These are phyloP conservation scores for Odontocolon sp. DNA, from an alignment of 2,888 invertebrate species.

Conservation along the genomic window DNA sequence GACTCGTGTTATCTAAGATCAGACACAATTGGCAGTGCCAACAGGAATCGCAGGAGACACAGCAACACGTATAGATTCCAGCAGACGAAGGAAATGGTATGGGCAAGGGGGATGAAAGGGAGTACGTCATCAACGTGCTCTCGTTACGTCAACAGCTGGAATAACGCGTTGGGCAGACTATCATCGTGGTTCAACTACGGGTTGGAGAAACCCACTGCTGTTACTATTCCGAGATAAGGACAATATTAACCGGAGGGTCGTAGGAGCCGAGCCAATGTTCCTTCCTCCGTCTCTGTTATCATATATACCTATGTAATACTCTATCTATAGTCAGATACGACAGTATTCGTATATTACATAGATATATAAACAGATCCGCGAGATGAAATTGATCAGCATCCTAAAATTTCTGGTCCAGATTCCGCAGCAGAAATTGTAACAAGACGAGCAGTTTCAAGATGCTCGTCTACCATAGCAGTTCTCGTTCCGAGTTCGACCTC, in stretches of 20 bases:
- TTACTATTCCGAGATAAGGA: conserved; percentile 33
- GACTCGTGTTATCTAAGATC: neutral
- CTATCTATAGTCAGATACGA: neutral
- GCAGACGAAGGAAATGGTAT: neutral
- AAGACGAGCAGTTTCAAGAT: too few species aligned
- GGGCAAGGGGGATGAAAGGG: neutral
- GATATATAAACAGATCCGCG: too few species aligned
- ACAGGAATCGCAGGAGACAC: neutral
- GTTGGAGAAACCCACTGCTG: conserved; percentile 18
- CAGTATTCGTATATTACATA: neutral
- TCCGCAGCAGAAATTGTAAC: too few species aligned
- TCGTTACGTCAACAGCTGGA: conserved; percentile 27
- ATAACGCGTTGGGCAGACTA: conserved; percentile 10
- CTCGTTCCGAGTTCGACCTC: conserved; percentile 13
- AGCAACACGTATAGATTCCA: neutral
- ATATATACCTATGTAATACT: neutral
- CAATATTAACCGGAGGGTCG: conserved; percentile 28
- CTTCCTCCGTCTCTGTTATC: neutral
- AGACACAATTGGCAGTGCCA: neutral
- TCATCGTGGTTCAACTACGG: neutral
- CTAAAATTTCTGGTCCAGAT: too few species aligned
- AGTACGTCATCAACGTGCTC: neutral
- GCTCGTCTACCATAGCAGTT: too few species aligned
- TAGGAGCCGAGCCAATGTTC: conserved; percentile 18
- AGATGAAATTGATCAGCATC: too few species aligned